Conservation (phyloP, 2,888 invertebrate genomes). For the Alviniconcha strummeri region DNA sequence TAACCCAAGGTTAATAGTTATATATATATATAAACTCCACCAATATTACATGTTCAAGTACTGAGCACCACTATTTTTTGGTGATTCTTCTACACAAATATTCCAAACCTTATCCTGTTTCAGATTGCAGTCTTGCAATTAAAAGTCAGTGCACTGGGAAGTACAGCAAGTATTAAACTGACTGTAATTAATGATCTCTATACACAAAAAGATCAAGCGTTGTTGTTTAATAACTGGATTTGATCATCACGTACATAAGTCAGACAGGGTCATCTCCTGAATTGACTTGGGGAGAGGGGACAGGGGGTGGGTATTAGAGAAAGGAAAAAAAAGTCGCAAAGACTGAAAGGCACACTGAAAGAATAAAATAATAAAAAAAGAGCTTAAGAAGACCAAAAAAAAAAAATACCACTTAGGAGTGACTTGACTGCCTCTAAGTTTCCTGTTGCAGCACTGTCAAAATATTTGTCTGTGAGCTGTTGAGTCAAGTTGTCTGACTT, state of each 20-base stretch:
- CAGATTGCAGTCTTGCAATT: no score
- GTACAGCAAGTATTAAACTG: background rate
- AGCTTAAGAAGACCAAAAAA: background rate
- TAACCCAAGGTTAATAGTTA: background rate
- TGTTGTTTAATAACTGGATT: background rate
- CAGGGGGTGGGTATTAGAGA: background rate
- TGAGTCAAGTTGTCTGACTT: background rate
- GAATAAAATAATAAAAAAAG: background rate
- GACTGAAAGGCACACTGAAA: background rate
- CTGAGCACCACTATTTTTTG: no score
- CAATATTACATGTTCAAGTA: no score
- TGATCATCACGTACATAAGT: no score
- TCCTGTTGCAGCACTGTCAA: constrained; percentile 58
- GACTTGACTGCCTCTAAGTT: constrained; percentile 51
- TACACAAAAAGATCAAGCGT: background rate
- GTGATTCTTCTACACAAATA: no score
- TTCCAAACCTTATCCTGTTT: no score
- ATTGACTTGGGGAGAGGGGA: no score
- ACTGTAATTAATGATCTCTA: background rate
- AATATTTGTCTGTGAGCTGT: constrained; percentile 51
- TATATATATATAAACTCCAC: no score
- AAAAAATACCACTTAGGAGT: constrained; percentile 40
- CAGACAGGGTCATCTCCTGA: no score
- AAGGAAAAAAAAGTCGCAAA: background rate
- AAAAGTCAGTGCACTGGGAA: no score